Percentiles rank a stretch among this genome's conserved stretches.
Conservation (phyloP, 2,888 invertebrate genomes). For the Taenaris catops region DNA sequence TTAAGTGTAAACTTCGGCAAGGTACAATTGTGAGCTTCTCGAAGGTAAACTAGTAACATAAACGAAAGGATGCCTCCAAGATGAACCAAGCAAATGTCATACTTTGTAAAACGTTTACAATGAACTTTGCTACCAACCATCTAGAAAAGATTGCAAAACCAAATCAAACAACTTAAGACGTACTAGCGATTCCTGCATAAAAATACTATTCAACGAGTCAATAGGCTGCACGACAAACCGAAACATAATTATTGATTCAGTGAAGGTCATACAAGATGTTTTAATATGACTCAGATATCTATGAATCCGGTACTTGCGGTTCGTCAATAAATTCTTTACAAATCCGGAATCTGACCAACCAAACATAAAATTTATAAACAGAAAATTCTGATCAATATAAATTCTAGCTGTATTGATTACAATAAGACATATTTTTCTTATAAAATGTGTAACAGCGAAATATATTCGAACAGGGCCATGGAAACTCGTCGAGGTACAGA, state of each 20-base stretch:
- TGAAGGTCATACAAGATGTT: slow-evolving; percentile 5
- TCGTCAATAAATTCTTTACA: slow-evolving; percentile 20
- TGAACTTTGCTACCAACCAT: slow-evolving; percentile 45
- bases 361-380: too few species aligned
- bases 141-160: slow-evolving; percentile 22
- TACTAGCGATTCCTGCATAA: too few species aligned
- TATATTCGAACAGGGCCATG: slow-evolving; percentile 33
- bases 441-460: too few species aligned
- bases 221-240: slow-evolving; percentile 6
- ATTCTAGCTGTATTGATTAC: too few species aligned
- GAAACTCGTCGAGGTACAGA: slow-evolving; percentile 36
- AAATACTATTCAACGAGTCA: too few species aligned
- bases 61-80: slow-evolving; percentile 61
- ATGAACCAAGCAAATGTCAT: slow-evolving; percentile 62
- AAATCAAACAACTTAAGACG: too few species aligned
- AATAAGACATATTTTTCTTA: too few species aligned
- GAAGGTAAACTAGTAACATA: slow-evolving; percentile 56
- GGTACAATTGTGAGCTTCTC: slow-evolving; percentile 48
- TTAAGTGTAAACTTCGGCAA: slow-evolving; percentile 2
- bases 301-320: slow-evolving; percentile 30
- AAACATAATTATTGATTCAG: slow-evolving; percentile 8
- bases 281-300: slow-evolving; percentile 38
- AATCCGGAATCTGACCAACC: slow-evolving; percentile 12
- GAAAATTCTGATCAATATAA: too few species aligned
- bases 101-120: slow-evolving; percentile 37